phyloP scores from a whole-genome alignment of 2,797 vertebrate genomes.

The Decapterus maruadsi region DNA sequence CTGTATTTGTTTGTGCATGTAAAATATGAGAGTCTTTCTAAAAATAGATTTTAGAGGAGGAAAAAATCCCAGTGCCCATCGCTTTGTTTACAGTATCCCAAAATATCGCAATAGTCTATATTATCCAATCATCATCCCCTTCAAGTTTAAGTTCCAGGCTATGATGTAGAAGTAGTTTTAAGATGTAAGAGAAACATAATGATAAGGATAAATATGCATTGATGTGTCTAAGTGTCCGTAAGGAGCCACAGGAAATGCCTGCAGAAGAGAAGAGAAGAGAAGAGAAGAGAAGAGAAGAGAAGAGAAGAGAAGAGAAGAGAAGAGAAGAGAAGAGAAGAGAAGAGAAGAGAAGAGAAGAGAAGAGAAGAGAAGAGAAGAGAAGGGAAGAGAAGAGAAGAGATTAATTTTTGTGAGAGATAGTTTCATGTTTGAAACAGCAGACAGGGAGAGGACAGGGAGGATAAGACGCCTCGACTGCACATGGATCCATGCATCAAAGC shows the following conservation, averaged over 20 bases:
- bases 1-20: too few species aligned
- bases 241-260: constrained; percentile 60
- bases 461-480: constrained; percentile 14
- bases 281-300: not conserved
- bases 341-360: constrained; percentile 11
- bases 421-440: constrained; percentile 22
- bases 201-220: not conserved
- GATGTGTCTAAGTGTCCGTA: constrained; percentile 12
- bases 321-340: not conserved
- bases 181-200: not conserved
- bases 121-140: too few species aligned
- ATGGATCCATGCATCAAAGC: constrained; percentile 69
- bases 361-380: constrained; percentile 21
- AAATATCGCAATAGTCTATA: too few species aligned
- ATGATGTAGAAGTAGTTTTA: not conserved
- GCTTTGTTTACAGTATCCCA: too few species aligned
- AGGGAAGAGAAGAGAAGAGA: not conserved
- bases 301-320: constrained; percentile 29
- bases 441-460: constrained; percentile 10
- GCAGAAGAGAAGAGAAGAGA: constrained; percentile 26
- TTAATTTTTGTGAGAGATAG: constrained; percentile 17
- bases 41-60: too few species aligned
- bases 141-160: not conserved
- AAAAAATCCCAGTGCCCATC: too few species aligned
- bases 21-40: too few species aligned